A percentile compares a stretch with the other conserved stretches of the same genome.
Evolutionary conservation across 2,888 invertebrate genomes (phyloP).

Genomic region (Ormyrus labotus): DNA sequence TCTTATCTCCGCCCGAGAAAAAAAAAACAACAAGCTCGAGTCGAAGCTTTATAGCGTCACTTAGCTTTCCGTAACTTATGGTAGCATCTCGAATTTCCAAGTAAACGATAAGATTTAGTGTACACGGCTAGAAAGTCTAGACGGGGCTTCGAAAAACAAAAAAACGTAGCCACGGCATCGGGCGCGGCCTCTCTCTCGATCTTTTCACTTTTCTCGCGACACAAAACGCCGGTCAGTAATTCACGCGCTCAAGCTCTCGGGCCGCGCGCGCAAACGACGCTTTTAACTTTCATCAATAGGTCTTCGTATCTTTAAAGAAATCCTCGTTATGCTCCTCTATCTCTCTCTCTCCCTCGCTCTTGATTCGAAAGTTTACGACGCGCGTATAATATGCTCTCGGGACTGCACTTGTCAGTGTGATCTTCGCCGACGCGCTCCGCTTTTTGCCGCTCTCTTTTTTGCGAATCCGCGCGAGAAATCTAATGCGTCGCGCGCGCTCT

Average conservation of each 20-base stretch:
- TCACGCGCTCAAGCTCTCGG: slow-evolving; percentile 20
- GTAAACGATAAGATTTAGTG: slow-evolving; percentile 3
- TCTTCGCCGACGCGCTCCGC: slow-evolving; percentile 43
- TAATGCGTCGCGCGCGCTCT: slow-evolving; percentile 16
- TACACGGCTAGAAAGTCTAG: slow-evolving; percentile 19
- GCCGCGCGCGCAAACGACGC: slow-evolving; percentile 10
- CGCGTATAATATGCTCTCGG: slow-evolving; percentile 4
- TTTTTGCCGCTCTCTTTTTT: not conserved
- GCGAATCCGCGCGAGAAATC: slow-evolving; percentile 26
- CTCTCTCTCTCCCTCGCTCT: not conserved
- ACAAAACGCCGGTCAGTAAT: slow-evolving; percentile 7
- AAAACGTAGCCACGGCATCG: not conserved
- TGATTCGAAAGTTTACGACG: slow-evolving; percentile 49
- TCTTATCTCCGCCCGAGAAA: no score
- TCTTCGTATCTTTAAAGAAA: not conserved
- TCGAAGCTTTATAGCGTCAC: no score
- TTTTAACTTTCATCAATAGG: slow-evolving; percentile 44
- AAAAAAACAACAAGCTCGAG: no score
- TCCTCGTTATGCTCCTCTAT: not conserved
- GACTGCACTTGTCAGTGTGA: slow-evolving; percentile 45
- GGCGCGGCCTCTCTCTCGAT: not conserved
- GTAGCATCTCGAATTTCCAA: not conserved
- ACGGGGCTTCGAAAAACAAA: slow-evolving; percentile 2
- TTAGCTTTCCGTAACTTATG: no score
- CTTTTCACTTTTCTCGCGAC: slow-evolving; percentile 13